A percentile compares a stretch with the other conserved stretches of the same genome.
phyloP scores from a whole-genome alignment of 1,140 invertebrate species.

The Cyrtorhinus lividipennis region DNA sequence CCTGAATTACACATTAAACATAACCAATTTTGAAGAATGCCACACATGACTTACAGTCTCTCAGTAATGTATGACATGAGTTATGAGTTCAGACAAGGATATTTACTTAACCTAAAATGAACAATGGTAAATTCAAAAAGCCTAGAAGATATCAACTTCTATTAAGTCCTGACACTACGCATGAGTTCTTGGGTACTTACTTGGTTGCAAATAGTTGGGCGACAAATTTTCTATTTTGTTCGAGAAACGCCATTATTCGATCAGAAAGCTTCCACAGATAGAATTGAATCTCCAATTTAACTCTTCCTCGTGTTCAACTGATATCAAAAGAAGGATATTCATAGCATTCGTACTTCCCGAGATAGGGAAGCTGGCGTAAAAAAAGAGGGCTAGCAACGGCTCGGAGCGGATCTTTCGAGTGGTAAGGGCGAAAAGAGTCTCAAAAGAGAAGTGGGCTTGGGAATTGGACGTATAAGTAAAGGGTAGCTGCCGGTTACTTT shows the following conservation, averaged over 20 bases:
- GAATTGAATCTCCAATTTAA: neutral
- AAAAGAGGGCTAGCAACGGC: neutral
- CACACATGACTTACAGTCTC: too few relatives aligned
- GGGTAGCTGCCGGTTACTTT: neutral
- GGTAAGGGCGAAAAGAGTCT: neutral
- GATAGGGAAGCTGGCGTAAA: neutral
- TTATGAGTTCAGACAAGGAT: too few relatives aligned
- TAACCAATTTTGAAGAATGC: too few relatives aligned
- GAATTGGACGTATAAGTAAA: conserved; percentile 8
- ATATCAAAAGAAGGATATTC: neutral
- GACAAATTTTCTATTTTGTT: neutral
- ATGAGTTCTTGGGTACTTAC: too few relatives aligned
- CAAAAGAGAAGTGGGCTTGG: neutral
- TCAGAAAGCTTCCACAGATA: neutral
- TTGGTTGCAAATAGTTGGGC: too few relatives aligned
- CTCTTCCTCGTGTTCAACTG: neutral
- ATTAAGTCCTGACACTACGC: too few relatives aligned
- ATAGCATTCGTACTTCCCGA: neutral
- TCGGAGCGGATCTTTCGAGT: neutral
- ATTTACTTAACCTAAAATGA: too few relatives aligned
- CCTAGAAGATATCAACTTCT: too few relatives aligned
- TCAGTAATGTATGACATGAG: too few relatives aligned
- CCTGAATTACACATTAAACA: too few relatives aligned
- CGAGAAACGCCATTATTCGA: neutral
- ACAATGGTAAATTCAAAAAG: too few relatives aligned